Evolutionary conservation across 2,888 invertebrate species (phyloP).

Genomic region (Rhagonycha fulva): DNA sequence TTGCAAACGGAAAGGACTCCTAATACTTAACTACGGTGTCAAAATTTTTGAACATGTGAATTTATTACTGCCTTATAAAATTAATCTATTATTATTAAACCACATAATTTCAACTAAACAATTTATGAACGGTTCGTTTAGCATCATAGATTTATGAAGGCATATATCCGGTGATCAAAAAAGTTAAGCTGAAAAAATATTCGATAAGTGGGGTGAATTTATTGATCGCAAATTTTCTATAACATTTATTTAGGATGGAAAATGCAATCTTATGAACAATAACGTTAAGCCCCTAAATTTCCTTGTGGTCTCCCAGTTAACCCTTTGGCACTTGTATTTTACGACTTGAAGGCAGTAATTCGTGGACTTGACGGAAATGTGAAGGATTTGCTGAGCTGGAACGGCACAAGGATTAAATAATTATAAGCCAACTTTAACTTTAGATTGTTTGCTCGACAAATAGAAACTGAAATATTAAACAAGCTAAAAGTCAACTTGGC

Average conservation of each 20-base stretch:
- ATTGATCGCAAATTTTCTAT: constrained; percentile 11
- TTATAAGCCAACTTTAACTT: constrained; percentile 9
- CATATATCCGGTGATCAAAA: constrained; percentile 15
- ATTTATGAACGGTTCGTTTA: constrained; percentile 18
- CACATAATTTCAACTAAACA: constrained; percentile 3
- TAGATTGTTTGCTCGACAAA: constrained; percentile 15
- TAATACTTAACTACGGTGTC: not conserved
- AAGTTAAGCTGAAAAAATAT: constrained; percentile 10
- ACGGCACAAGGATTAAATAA: constrained; percentile 13
- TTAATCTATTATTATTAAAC: constrained; percentile 13
- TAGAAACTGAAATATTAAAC: constrained; percentile 16
- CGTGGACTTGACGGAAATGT: constrained; percentile 9
- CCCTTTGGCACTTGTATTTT: constrained; percentile 2
- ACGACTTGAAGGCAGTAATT: constrained; percentile 1
- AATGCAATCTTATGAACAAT: not conserved
- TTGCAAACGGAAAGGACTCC: not conserved
- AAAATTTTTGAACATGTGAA: not conserved
- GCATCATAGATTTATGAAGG: constrained; percentile 16
- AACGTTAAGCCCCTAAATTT: not conserved
- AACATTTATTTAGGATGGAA: constrained; percentile 1
- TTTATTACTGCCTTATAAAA: not conserved
- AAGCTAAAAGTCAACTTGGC: constrained; percentile 1
- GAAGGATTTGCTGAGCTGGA: constrained; percentile 7
- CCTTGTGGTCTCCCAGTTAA: not conserved
- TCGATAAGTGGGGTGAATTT: constrained; percentile 8